Evolutionary conservation across 2,888 invertebrate species (phyloP), one percentile per base, ranked within the genome.

Genomic region (Philopedon plagiatum): DNA sequence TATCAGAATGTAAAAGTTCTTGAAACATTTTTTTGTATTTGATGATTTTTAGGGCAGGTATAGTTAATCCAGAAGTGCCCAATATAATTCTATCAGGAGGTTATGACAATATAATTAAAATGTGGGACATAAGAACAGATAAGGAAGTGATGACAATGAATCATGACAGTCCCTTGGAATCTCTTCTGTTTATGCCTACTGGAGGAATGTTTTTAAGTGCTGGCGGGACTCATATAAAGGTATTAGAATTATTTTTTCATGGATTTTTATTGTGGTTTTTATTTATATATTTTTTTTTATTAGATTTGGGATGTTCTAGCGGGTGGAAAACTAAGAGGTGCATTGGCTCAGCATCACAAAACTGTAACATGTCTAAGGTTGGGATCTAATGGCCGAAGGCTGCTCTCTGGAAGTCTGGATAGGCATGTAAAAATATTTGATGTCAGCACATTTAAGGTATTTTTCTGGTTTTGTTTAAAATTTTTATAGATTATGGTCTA

Each of bases 371-470:
- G 94, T 76, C 84, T 99, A 57, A 88, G 91, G 76, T 89, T 98
- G 73, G 94, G 94, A 21, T 93, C 93, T 46, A 91, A 94, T 81
- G 93, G 94, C 21, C 93, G 91, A 76, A 90, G 95, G 80, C 87
- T 99, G 18, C 85, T 98, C 78, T 97, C 98, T 0, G 96, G 94
- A 0, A 95, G 97, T 2, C 87, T 99, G 66, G 99, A 99, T 85
- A 91, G 95, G 75, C 96, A 97, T 86, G 93, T 98, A 0, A 98
- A 97, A 86, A 90, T 98, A 76, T 97, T 96, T 85, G 97, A 98
- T 83, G 89, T 95, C 29, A 89, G 92, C 29, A 93, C 93, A 1
- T 98, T 95, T 83, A 93, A 94, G 87, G 73, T 73, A 39, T 44
- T 9, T n/a, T n/a, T n/a, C n/a, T 8, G 32, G 1, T 32, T 29